Evolutionary conservation across 2,113 vertebrate species (phyloP), one percentile per base, ranked within the genome.

Genomic region (Alligator sinensis): DNA sequence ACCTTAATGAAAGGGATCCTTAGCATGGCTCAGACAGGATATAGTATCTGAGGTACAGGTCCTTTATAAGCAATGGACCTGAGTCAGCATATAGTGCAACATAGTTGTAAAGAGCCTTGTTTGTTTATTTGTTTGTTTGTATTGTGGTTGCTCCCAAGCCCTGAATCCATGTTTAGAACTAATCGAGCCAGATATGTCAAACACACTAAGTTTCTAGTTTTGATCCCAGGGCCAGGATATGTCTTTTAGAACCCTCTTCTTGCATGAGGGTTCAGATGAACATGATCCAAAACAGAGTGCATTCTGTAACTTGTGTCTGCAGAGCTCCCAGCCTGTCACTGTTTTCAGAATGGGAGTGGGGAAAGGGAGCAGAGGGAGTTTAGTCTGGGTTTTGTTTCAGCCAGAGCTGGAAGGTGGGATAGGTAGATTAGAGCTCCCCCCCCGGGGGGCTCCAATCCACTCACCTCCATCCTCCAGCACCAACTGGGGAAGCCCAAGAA

Each of bases 11-110:
- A n/a, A 68, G 1, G 1, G 11, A 79, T 19, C 5, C 4, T 1
- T 0, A 1, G 2, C 47, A 7, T 9, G 57, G 14, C 30, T 0
- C 77, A 5, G 60, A 90, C 4, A 79, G 1, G 11, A 47, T 9
- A 68, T 1, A 19, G 0, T 3, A 4, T 34, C 61, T 72, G 30
- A 14, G 47, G 0, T 3, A 24, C 30, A 75, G 1, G 70, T 61
- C 68, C 68, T 72, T 72, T 24, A 17, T 72, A 16, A 21, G 24
- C 11, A 38, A 22, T 38, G 30, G 38, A 38, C 11, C 5, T 72
- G 38, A 72, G 21, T 22, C 22, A 21, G 21, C 12, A 38, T 72
- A 38, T 38, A 11, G 34, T 38, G 4, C 18, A 72, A 38, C 68
- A 24, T 24, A 72, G 24, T 17, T 13, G 11, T 24, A 72, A 38